Percentiles rank a stretch among this genome's conserved stretches.
These are phyloP conservation scores for Tragelaphus strepsiceros DNA, from an alignment of 2,113 vertebrate species.

Conservation along the genomic window DNA sequence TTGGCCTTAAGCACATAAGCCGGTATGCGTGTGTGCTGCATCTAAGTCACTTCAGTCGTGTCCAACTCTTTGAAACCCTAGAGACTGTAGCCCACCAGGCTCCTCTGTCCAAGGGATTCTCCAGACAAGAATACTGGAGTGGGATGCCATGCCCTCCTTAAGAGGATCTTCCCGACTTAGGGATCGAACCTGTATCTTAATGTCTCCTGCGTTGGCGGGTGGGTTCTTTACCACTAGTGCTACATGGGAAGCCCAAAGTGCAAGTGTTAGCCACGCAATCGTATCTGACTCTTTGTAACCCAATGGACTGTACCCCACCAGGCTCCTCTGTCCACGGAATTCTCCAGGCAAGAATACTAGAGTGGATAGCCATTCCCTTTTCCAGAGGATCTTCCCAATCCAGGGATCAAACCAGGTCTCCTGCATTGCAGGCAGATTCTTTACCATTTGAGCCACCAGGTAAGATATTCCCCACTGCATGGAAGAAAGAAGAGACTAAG, in stretches of 20 bases:
- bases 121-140: neutral
- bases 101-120: neutral
- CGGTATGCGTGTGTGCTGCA: neutral
- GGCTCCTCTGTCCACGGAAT: neutral
- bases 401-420: neutral
- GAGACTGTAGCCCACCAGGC: neutral
- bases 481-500: neutral
- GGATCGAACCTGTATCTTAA: neutral
- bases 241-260: neutral
- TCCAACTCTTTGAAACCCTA: neutral
- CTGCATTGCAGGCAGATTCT: neutral
- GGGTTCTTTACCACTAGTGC: neutral
- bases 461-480: neutral
- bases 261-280: neutral
- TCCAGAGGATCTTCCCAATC: neutral
- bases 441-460: neutral
- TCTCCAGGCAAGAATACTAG: neutral
- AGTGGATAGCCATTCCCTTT: neutral
- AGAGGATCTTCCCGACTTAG: neutral
- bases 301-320: neutral
- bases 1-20: neutral
- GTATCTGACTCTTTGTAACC: neutral
- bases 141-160: neutral
- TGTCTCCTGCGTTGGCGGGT: fast-evolving
- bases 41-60: neutral